Evolutionary conservation across 2,797 vertebrate genomes (phyloP).

Genomic region (Pseudochromis fuscus): DNA sequence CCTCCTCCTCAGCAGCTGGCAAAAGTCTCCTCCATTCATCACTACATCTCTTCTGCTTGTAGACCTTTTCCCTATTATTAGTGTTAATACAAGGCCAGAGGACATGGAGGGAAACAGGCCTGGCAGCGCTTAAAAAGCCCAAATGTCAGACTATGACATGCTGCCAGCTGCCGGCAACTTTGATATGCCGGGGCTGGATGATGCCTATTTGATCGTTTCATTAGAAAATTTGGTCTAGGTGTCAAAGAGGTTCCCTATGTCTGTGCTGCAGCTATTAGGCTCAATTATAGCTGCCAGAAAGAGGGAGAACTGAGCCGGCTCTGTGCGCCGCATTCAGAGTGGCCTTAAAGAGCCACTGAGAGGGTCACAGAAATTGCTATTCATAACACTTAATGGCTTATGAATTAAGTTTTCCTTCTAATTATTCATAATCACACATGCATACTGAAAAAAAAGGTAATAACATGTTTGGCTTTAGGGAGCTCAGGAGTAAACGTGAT

Average conservation of each 20-base stretch:
- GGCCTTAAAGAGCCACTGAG: constrained; percentile 91
- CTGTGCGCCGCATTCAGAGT: constrained; percentile 89
- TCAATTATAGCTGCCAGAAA: constrained; percentile 92
- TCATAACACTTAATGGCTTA: constrained; percentile 90
- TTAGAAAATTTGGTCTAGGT: constrained; percentile 87
- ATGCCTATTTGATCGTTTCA: constrained; percentile 91
- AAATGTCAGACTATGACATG: constrained; percentile 77
- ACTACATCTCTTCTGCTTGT: constrained; percentile 60
- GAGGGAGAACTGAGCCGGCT: constrained; percentile 89
- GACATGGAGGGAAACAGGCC: constrained; percentile 78
- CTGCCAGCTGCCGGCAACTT: constrained; percentile 85
- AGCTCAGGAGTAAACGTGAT: constrained; percentile 13
- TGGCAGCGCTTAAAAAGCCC: constrained; percentile 81
- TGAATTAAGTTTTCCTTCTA: constrained; percentile 88
- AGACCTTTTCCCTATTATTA: constrained; percentile 77
- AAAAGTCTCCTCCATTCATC: constrained; percentile 76
- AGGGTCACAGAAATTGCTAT: constrained; percentile 94
- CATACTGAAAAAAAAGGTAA: constrained; percentile 37
- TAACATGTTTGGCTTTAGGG: constrained; percentile 55
- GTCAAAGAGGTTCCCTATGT: constrained; percentile 92
- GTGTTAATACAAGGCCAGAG: constrained; percentile 82
- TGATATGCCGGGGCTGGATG: constrained; percentile 87
- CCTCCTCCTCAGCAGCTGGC: constrained; percentile 68
- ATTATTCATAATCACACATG: constrained; percentile 89
- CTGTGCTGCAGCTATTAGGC: constrained; percentile 91